Evolutionary conservation across 2,797 vertebrate genomes (phyloP).

Genomic region (Echeneis naucrates): DNA sequence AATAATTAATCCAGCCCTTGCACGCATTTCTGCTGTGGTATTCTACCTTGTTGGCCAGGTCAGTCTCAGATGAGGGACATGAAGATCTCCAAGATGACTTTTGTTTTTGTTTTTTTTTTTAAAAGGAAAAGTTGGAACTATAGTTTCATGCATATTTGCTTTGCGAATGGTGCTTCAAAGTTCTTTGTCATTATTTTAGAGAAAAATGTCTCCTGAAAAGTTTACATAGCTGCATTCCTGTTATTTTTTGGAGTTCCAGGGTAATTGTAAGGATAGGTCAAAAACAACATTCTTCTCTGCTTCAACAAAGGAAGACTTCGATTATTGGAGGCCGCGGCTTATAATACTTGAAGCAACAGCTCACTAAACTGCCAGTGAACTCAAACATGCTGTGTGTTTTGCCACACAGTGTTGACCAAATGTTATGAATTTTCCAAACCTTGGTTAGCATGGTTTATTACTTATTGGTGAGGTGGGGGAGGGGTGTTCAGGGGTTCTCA

Average conservation of each 20-base stretch:
- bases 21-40: constrained; percentile 63
- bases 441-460: constrained; percentile 44
- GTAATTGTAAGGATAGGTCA: constrained; percentile 57
- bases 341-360: constrained; percentile 43
- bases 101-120: constrained; percentile 17
- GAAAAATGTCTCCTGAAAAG: constrained; percentile 44
- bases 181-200: constrained; percentile 42
- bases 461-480: constrained; percentile 27
- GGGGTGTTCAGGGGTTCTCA: constrained; percentile 31
- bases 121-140: constrained; percentile 24
- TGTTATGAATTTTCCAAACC: constrained; percentile 31
- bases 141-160: constrained; percentile 38
- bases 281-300: constrained; percentile 64
- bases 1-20: constrained; percentile 71
- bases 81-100: constrained; percentile 26
- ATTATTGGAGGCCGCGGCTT: constrained; percentile 43
- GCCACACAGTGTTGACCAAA: constrained; percentile 33
- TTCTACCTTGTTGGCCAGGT: constrained; percentile 52
- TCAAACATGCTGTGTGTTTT: constrained; percentile 40
- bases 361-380: constrained; percentile 47
- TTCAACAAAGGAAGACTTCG: constrained; percentile 46
- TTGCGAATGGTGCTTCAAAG: constrained; percentile 24
- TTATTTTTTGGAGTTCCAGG: constrained; percentile 53
- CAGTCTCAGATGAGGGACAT: constrained; percentile 39
- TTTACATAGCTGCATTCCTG: constrained; percentile 66